phyloP scores from a whole-genome alignment of 2,888 invertebrate species.

The Ditula angustiorana region DNA sequence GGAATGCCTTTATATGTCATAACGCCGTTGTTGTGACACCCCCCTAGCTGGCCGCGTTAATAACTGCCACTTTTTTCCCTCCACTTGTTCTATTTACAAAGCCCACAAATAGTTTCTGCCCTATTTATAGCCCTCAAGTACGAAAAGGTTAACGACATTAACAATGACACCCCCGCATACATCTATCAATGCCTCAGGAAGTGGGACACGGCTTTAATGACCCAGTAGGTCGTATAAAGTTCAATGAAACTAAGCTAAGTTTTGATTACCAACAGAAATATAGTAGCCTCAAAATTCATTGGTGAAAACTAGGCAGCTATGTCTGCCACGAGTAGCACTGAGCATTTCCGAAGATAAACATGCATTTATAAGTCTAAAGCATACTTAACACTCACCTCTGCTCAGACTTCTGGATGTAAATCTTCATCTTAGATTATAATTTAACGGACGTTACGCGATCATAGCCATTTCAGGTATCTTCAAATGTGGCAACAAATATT shows the following conservation, averaged over 20 bases:
- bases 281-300: too few relatives aligned
- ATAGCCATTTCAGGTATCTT: too few relatives aligned
- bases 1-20: neutral
- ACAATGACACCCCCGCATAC: neutral
- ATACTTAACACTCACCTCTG: too few relatives aligned
- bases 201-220: neutral
- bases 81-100: neutral
- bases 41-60: neutral
- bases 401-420: too few relatives aligned
- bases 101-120: neutral
- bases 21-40: neutral
- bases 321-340: too few relatives aligned
- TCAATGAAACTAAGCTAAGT: constrained; percentile 8
- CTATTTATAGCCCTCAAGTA: constrained; percentile 1
- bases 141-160: neutral
- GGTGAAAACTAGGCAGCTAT: too few relatives aligned
- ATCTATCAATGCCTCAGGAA: neutral
- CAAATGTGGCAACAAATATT: too few relatives aligned
- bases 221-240: constrained; percentile 3
- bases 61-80: neutral
- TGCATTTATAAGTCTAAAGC: too few relatives aligned
- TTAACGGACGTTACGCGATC: too few relatives aligned
- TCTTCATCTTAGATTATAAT: too few relatives aligned
- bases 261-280: constrained; percentile 1
- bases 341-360: too few relatives aligned